Conservation (phyloP, 92 coral and sea anemone genomes). For the Epizoanthus rinbou region DNA sequence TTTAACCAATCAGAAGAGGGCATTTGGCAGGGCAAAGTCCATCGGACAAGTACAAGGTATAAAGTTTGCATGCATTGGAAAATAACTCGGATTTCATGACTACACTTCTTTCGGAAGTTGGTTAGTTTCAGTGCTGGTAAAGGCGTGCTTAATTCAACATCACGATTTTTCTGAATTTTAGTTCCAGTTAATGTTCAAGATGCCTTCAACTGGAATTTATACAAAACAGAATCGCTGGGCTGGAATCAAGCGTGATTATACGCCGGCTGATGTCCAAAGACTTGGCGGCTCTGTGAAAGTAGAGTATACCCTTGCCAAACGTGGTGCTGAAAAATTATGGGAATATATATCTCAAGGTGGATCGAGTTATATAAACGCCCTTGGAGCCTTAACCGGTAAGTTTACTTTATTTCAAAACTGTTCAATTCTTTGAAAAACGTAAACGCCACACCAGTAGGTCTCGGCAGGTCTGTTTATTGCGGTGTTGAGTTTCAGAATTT, state of each 20-base stretch:
- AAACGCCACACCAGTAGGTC: too few relatives aligned
- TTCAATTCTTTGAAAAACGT: neutral
- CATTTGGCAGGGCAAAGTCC: constrained; percentile 39
- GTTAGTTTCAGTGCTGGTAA: neutral
- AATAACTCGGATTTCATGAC: neutral
- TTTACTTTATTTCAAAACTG: neutral
- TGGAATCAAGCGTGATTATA: constrained; percentile 84
- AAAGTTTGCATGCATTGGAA: constrained; percentile 1
- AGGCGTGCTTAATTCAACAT: neutral
- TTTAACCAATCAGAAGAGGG: constrained; percentile 29
- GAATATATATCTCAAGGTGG: constrained; percentile 71
- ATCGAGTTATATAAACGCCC: constrained; percentile 75
- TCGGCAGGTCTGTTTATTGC: neutral
- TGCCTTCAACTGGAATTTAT: constrained; percentile 57
- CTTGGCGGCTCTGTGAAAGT: constrained; percentile 82
- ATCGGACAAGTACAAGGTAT: neutral
- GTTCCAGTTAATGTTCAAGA: neutral
- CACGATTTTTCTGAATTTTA: neutral
- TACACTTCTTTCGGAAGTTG: neutral
- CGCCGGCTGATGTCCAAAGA: constrained; percentile 75
- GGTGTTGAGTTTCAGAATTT: constrained; percentile 20
- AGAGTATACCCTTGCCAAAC: constrained; percentile 85
- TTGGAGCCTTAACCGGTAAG: constrained; percentile 94
- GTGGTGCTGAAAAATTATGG: constrained; percentile 90
- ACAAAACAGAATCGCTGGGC: constrained; percentile 79